Evolutionary conservation across 2,113 vertebrate species (phyloP).

Genomic region (Protobothrops flavoviridis): DNA sequence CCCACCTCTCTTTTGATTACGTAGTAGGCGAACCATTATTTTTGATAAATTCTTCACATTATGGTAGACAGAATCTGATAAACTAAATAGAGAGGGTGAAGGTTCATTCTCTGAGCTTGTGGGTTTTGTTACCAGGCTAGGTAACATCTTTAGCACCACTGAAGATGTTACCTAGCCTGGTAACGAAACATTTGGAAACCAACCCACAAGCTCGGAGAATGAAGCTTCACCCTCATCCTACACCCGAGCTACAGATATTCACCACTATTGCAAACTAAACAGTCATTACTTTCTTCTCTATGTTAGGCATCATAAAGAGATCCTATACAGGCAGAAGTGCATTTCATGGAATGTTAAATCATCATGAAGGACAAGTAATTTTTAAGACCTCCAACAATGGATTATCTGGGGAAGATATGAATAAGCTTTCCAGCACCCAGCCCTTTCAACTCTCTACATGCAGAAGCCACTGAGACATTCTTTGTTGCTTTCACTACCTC

Average conservation of each 20-base stretch:
- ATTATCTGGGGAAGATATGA: background rate
- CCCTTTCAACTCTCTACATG: background rate
- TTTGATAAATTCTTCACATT: background rate
- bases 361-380: background rate
- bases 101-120: too few relatives aligned
- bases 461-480: background rate
- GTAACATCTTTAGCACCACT: too few relatives aligned
- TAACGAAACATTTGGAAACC: too few relatives aligned
- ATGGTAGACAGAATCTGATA: background rate
- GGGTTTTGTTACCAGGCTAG: too few relatives aligned
- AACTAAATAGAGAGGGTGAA: too few relatives aligned
- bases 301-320: background rate
- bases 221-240: too few relatives aligned
- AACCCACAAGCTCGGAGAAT: too few relatives aligned
- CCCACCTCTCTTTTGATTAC: background rate
- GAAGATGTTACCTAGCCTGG: too few relatives aligned
- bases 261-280: background rate
- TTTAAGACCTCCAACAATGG: background rate
- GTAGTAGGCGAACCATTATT: background rate
- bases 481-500: background rate
- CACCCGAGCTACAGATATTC: too few relatives aligned
- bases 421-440: background rate
- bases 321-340: background rate
- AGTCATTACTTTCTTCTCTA: background rate
- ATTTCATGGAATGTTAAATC: background rate